These are phyloP conservation scores for Malurus elegans DNA, from an alignment of 2,113 vertebrate genomes.

Conservation along the genomic window DNA sequence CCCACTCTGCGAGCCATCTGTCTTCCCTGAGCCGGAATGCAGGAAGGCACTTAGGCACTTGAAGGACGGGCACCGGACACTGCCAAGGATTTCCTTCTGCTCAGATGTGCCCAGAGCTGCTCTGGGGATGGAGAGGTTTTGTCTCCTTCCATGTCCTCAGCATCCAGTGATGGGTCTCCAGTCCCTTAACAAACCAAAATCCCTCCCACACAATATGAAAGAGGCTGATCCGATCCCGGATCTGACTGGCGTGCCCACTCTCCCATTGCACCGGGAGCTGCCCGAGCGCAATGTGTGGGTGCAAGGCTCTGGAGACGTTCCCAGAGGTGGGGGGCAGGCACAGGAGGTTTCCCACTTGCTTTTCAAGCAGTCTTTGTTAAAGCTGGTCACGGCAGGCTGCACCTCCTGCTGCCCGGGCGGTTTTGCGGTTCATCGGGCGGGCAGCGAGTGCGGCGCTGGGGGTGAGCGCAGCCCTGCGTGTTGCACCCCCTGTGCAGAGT, in stretches of 20 bases:
- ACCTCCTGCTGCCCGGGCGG: background rate
- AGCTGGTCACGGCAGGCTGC: background rate
- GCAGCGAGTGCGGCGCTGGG: accelerated
- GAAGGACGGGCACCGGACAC: accelerated
- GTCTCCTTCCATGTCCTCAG: background rate
- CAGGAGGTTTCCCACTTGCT: background rate
- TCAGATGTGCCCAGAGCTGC: background rate
- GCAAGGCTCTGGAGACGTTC: background rate
- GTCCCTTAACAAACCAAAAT: background rate
- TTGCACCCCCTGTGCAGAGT: background rate
- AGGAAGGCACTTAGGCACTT: background rate
- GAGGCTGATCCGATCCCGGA: background rate
- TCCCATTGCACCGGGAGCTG: accelerated
- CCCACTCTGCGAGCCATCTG: accelerated
- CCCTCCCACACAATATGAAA: background rate
- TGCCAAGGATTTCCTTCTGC: background rate
- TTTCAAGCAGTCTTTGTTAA: conserved; percentile 6
- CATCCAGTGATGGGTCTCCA: accelerated
- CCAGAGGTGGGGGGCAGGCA: background rate
- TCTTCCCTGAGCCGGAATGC: background rate
- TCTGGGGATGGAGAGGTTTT: background rate
- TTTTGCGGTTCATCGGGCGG: background rate
- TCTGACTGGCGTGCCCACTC: accelerated
- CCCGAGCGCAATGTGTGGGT: background rate
- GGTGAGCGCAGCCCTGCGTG: background rate